A percentile compares a stretch with the other conserved stretches of the same genome.
Conservation (phyloP, 2,888 invertebrate genomes). For the Macrosiphum euphorbiae region DNA sequence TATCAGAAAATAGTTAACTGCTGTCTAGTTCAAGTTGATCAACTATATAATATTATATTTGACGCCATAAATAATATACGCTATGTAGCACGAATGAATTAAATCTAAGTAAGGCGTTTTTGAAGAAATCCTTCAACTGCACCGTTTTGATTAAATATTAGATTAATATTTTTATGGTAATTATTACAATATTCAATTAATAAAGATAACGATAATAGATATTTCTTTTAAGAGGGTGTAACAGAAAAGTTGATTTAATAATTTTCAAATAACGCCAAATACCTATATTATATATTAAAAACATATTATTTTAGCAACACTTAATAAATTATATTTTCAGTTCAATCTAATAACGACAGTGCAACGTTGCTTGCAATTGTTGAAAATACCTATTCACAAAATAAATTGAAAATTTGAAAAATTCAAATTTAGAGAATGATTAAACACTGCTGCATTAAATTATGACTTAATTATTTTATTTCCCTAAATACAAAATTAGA, state of each 20-base stretch:
- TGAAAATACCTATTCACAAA: background rate
- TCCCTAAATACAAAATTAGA: background rate
- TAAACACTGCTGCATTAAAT: background rate
- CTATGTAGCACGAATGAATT: background rate
- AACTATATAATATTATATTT: background rate
- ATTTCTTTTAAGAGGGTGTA: background rate
- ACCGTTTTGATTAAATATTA: background rate
- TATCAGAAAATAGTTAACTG: background rate
- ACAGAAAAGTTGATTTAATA: background rate
- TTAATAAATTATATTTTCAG: background rate
- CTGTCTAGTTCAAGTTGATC: background rate
- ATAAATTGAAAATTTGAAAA: background rate
- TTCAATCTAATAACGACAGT: background rate
- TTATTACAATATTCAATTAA: background rate
- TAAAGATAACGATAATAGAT: background rate
- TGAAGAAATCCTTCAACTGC: constrained; percentile 16
- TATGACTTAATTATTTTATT: background rate
- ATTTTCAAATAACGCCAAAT: background rate
- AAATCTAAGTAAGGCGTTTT: background rate
- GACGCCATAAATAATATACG: background rate
- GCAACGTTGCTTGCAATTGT: background rate
- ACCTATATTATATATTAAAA: background rate
- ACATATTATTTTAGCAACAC: background rate
- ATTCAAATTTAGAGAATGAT: background rate
- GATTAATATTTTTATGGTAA: background rate